phyloP scores from a whole-genome alignment of 2,888 invertebrate genomes.

The Melanotus villosus region DNA sequence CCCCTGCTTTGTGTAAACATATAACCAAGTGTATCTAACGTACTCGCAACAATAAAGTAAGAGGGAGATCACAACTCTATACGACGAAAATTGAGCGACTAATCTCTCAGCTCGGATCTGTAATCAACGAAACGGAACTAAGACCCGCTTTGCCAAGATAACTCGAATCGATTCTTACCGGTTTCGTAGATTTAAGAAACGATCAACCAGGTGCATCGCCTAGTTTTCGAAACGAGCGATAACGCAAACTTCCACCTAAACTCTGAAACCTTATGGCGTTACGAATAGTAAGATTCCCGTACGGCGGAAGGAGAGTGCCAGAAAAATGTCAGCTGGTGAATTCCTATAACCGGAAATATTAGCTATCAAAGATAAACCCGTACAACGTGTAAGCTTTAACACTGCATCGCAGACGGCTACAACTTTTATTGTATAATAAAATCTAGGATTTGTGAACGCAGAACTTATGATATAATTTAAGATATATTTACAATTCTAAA shows the following conservation, averaged over 20 bases:
- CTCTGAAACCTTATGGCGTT: not conserved
- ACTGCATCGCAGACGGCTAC: not conserved
- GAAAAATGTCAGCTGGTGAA: not conserved
- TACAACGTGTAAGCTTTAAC: not conserved
- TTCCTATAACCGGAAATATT: not conserved
- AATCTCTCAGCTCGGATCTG: slow-evolving; percentile 60
- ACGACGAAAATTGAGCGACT: slow-evolving; percentile 60
- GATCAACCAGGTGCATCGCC: slow-evolving; percentile 22
- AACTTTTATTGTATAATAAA: not conserved
- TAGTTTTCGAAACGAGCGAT: slow-evolving; percentile 19
- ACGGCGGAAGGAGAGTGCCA: not conserved
- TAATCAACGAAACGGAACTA: slow-evolving; percentile 61
- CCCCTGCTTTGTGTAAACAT: slow-evolving; percentile 48
- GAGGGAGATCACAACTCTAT: slow-evolving; percentile 45
- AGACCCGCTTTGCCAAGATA: slow-evolving; percentile 51
- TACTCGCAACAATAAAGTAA: slow-evolving; percentile 43
- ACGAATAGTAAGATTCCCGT: not conserved
- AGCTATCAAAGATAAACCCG: not conserved
- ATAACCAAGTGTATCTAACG: slow-evolving; percentile 48
- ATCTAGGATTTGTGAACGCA: no score
- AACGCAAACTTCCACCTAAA: not conserved
- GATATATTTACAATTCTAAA: no score
- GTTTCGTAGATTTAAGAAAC: slow-evolving; percentile 27
- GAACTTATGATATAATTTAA: no score
- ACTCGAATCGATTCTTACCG: slow-evolving; percentile 38